Evolutionary conservation across 2,113 vertebrate species (phyloP), one percentile per base, ranked within the genome.

Genomic region (Xenopus laevis): DNA sequence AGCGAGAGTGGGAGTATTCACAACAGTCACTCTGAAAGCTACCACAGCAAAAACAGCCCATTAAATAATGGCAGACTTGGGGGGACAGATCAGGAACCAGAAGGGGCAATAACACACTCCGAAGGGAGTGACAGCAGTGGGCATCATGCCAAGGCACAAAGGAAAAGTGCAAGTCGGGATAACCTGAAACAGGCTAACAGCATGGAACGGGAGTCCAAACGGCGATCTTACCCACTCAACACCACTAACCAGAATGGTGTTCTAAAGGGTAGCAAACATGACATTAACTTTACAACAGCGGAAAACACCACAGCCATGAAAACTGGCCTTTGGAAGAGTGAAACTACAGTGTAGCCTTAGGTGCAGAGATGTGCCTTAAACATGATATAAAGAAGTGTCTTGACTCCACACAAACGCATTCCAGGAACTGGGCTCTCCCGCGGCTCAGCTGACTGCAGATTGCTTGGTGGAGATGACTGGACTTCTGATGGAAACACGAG

Each of bases 281-380:
- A 98, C 81, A 68, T 92, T 71, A 88, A 91, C 76, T 80, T 91
- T 77, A 86, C 86, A 6, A 76, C 92, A 13, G 83, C 87, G 0
- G 96, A 97, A 81, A 83, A 90, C 18, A 85, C 83, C 0, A 89
- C 87, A 0, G 82, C 89, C 65, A 96, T 97, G 94, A 97, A 91
- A 81, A 95, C 90, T 0, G 93, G 96, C 69, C 91, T 98, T 78
- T 99, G 97, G 97, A 99, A 99, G 82, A 99, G 97, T 44, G 97
- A 99, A 85, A 99, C 97, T 71, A 98, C 96, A 0, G 97, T 98
- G 80, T 99, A 84, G 78, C 47, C 70, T 70, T 30, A 16, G 46
- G 50, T 40, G 33, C 6, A 40, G 33, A 9, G 33, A 40, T 16
- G 73, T 55, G 58, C 47, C 47, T 27, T 27, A 27, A 27, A 27